A percentile compares a stretch with the other conserved stretches of the same genome.
Evolutionary conservation across 2,888 invertebrate species (phyloP).

Genomic region (Eurois occulta): DNA sequence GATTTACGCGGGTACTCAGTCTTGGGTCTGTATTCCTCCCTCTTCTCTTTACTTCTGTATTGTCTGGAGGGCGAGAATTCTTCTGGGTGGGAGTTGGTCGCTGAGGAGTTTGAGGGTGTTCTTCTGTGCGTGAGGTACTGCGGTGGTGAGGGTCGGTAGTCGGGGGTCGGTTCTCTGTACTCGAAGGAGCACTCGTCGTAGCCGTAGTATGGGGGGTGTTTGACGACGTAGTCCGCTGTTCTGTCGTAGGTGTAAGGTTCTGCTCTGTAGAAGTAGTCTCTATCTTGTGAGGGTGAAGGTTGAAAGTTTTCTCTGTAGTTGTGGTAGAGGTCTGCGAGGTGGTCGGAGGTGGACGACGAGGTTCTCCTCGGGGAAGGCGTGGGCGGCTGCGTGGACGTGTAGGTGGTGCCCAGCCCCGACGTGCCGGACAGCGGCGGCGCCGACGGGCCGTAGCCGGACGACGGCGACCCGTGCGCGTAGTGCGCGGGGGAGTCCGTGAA

Average conservation of each 20-base stretch:
- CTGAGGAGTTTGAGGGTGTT: constrained; percentile 94
- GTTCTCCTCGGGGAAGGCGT: constrained; percentile 94
- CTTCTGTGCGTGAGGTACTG: constrained; percentile 92
- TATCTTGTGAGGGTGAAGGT: constrained; percentile 80
- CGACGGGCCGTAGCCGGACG: constrained; percentile 88
- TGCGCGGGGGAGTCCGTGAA: constrained; percentile 94
- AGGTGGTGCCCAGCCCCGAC: constrained; percentile 89
- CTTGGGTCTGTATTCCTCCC: constrained; percentile 79
- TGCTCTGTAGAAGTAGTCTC: constrained; percentile 81
- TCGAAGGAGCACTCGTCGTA: constrained; percentile 86
- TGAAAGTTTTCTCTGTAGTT: constrained; percentile 89
- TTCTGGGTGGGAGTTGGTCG: constrained; percentile 89
- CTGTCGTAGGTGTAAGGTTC: constrained; percentile 84
- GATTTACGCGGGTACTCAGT: constrained; percentile 83
- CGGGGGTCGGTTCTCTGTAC: constrained; percentile 82
- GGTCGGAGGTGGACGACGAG: constrained; percentile 90
- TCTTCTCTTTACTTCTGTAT: constrained; percentile 77
- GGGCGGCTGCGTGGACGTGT: constrained; percentile 89
- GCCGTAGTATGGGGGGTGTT: constrained; percentile 84
- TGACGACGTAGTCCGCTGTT: constrained; percentile 86
- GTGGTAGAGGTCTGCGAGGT: constrained; percentile 92
- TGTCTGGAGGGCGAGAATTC: constrained; percentile 86
- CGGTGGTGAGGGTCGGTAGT: constrained; percentile 78
- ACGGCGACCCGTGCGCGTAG: constrained; percentile 89
- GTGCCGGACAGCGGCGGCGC: constrained; percentile 88